These are phyloP conservation scores for Herminia tarsipennalis DNA, from an alignment of 2,888 invertebrate genomes.

Conservation along the genomic window DNA sequence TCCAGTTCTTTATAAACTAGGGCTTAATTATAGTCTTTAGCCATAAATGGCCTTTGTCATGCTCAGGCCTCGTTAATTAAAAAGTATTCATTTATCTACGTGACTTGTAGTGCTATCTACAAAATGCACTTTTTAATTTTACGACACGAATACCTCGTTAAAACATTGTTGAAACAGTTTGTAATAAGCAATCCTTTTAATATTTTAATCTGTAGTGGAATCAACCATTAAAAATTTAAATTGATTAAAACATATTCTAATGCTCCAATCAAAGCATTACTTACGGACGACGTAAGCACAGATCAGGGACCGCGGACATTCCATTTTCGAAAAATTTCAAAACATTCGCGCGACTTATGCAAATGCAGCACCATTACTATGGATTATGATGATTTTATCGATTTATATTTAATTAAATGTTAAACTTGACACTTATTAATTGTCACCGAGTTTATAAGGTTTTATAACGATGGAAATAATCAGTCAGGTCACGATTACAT, in stretches of 20 bases:
- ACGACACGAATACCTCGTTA: too few species aligned
- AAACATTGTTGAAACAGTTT: too few species aligned
- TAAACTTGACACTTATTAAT: constrained; percentile 79
- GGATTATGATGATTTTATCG: constrained; percentile 67
- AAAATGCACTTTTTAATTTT: background rate
- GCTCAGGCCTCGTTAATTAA: constrained; percentile 12
- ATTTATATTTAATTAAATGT: constrained; percentile 71
- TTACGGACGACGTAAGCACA: constrained; percentile 16
- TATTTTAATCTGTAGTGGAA: too few species aligned
- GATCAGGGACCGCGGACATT: constrained; percentile 23
- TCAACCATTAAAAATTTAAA: too few species aligned
- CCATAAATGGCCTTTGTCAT: constrained; percentile 9
- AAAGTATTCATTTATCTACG: background rate
- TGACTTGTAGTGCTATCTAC: background rate
- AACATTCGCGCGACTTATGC: constrained; percentile 35
- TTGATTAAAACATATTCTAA: constrained; percentile 11
- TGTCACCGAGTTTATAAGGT: constrained; percentile 68
- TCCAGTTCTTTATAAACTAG: constrained; percentile 2
- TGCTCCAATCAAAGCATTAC: constrained; percentile 18
- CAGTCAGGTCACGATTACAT: constrained; percentile 64
- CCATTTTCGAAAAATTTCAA: constrained; percentile 31
- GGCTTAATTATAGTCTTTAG: constrained; percentile 4
- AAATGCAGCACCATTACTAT: constrained; percentile 37
- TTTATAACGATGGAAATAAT: constrained; percentile 69
- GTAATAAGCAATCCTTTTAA: too few species aligned